Evolutionary conservation across 2,797 vertebrate genomes (phyloP), one percentile per base, ranked within the genome.

Genomic region (Poecilia gillii): DNA sequence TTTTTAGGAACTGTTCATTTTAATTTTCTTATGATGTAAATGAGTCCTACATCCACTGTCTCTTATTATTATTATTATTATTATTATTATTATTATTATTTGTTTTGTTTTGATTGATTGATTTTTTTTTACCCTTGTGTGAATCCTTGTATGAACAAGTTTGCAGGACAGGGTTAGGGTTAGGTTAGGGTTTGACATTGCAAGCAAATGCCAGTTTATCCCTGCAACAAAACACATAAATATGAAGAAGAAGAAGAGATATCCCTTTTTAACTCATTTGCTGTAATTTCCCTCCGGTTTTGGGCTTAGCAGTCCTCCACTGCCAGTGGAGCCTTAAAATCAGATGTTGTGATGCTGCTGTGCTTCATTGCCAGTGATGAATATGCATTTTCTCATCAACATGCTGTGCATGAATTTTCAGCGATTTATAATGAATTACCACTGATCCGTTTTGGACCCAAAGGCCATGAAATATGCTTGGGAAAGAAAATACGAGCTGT

Each of bases 361-460:
- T 85, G 84, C 92, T 91, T 28, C 81, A 78, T 74, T 88, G 84
- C 84, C 80, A 81, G 43, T 85, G 76, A 90, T 93, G 85, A 90
- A 90, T 91, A 92, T 89, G 77, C 82, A 91, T 91, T 88, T 89
- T 85, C 75, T 86, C 85, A 89, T 88, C 80, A 90, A 80, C 76
- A 85, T 18, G 68, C 74, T 80, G 41, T 77, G 84, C 84, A 86
- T 91, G 72, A 80, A 80, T 88, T 88, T 88, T 86, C 36, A 74
- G 82, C 81, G 68, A 71, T 85, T 90, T 83, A 72, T 82, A 85
- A 90, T 88, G 74, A 85, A 88, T 90, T 90, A 81, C 81, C 33
- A 70, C 79, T 82, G 62, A 85, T 85, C 86, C 57, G 80, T 83
- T 91, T 84, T 85, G 76, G 62, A 84, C 80, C 80, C 74, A 77